Evolutionary conservation across 2,797 vertebrate genomes (phyloP).

Genomic region (Acanthornis magna): DNA sequence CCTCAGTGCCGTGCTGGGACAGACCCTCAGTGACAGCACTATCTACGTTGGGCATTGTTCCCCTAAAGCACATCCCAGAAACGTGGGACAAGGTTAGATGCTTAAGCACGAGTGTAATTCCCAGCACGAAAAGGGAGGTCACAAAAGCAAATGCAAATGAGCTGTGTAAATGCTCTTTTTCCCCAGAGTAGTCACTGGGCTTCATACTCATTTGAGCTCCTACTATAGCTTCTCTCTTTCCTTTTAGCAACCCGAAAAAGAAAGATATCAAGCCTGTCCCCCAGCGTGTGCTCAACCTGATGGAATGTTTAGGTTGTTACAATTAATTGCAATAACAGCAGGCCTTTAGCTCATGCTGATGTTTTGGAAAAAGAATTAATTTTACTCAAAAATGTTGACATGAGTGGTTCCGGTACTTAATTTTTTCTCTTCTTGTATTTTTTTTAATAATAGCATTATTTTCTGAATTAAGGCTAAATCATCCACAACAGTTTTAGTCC

Average conservation of each 20-base stretch:
- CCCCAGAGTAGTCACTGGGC: neutral
- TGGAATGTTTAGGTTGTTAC: neutral
- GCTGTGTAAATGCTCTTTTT: neutral
- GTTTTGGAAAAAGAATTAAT: neutral
- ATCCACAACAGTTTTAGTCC: neutral
- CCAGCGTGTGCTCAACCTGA: neutral
- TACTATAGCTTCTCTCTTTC: neutral
- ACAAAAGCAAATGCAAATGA: neutral
- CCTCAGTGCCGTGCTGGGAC: rapidly evolving
- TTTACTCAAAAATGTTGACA: neutral
- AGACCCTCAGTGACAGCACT: rapidly evolving
- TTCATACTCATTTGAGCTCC: neutral
- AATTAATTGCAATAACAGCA: neutral
- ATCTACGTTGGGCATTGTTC: rapidly evolving
- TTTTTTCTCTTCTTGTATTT: neutral
- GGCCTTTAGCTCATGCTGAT: neutral
- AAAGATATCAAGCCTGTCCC: neutral
- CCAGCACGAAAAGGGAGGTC: neutral
- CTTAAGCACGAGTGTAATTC: neutral
- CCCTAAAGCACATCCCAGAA: neutral
- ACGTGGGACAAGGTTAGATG: rapidly evolving
- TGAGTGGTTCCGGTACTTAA: neutral
- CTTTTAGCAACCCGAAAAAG: neutral
- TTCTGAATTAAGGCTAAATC: neutral
- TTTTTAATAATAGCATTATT: neutral